These are phyloP conservation scores for Drosophila bocki DNA, from an alignment of 1,140 invertebrate species.

Conservation along the genomic window DNA sequence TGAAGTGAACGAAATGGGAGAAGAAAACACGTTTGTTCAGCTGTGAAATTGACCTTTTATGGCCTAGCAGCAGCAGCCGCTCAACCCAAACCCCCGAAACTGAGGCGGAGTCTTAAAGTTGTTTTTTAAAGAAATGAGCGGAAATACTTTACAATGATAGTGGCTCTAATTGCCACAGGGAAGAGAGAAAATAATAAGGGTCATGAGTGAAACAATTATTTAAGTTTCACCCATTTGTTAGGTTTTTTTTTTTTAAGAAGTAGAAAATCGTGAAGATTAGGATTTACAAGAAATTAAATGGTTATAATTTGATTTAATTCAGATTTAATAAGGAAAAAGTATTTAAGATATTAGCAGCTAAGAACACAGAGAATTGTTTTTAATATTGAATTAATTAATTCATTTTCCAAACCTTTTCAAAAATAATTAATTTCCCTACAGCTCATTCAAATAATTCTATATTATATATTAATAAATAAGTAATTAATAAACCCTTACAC, in stretches of 20 bases:
- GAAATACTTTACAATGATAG: constrained; percentile 68
- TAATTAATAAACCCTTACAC: neutral
- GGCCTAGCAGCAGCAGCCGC: constrained; percentile 35
- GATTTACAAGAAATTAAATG: neutral
- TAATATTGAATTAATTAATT: neutral
- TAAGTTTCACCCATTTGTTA: constrained; percentile 24
- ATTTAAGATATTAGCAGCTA: neutral
- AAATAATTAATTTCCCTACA: neutral
- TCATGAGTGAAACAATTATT: constrained; percentile 33
- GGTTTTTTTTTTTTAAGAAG: neutral
- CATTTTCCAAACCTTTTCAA: neutral
- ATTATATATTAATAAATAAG: neutral
- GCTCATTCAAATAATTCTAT: no score
- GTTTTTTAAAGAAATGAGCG: constrained; percentile 57
- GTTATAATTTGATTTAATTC: neutral
- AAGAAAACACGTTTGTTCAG: constrained; percentile 75
- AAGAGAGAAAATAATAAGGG: constrained; percentile 41
- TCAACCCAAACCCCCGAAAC: constrained; percentile 25
- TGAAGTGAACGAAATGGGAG: constrained; percentile 26
- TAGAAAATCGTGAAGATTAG: neutral
- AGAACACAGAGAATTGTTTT: neutral
- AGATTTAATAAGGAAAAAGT: neutral
- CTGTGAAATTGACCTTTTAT: constrained; percentile 82
- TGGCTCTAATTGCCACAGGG: constrained; percentile 48
- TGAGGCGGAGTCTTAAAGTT: constrained; percentile 28